Evolutionary conservation across 92 coral and sea anemone genomes (phyloP).

Genomic region (Muricea muricata): DNA sequence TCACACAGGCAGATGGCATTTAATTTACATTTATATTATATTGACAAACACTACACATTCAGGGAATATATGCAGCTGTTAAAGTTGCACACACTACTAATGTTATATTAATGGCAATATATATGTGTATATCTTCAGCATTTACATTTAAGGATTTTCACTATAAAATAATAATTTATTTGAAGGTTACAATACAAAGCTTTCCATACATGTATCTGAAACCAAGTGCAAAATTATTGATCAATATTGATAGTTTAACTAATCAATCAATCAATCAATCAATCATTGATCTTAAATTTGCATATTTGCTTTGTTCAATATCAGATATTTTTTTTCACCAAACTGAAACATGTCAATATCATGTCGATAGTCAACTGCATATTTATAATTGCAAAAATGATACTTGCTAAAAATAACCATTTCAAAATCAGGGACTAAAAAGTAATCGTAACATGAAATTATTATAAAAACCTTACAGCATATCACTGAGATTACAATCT

Average conservation of each 20-base stretch:
- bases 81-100: too few relatives aligned
- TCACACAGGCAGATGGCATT: too few relatives aligned
- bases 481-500: slow-evolving; percentile 34
- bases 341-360: too few relatives aligned
- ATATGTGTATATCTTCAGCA: too few relatives aligned
- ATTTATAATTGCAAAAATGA: background rate
- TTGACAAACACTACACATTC: too few relatives aligned
- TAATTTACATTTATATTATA: too few relatives aligned
- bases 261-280: background rate
- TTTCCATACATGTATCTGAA: background rate
- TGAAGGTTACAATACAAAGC: too few relatives aligned
- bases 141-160: too few relatives aligned
- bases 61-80: too few relatives aligned
- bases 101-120: too few relatives aligned
- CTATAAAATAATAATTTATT: too few relatives aligned
- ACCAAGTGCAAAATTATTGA: background rate
- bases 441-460: background rate
- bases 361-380: background rate
- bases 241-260: background rate
- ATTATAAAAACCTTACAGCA: background rate
- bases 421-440: background rate
- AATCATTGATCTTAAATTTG: background rate
- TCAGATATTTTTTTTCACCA: too few relatives aligned
- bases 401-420: background rate
- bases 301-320: background rate